A percentile compares a stretch with the other conserved stretches of the same genome.
Conservation (phyloP, 2,888 invertebrate species). For the Galerucella pusilla region DNA sequence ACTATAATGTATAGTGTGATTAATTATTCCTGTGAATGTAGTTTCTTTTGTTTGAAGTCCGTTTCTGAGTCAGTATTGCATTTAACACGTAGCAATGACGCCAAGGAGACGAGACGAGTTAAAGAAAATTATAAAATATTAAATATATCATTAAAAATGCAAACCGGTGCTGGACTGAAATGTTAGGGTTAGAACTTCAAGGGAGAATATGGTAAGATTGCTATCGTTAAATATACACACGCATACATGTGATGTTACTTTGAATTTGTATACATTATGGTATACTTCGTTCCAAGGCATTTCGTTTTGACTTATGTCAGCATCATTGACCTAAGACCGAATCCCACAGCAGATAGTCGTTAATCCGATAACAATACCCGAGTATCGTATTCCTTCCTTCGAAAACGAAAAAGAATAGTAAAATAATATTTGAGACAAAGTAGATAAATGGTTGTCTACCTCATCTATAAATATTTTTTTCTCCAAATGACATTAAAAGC, state of each 20-base stretch:
- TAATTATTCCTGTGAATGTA: neutral
- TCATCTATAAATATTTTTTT: no score
- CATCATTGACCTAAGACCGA: no score
- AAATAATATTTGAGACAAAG: no score
- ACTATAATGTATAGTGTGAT: no score
- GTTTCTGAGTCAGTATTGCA: neutral
- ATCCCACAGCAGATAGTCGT: no score
- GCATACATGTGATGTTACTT: neutral
- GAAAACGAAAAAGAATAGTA: no score
- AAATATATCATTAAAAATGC: conserved; percentile 15
- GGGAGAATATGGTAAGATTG: neutral
- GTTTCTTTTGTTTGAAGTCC: neutral
- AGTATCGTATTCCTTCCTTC: no score
- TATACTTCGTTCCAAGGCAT: no score
- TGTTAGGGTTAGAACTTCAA: neutral
- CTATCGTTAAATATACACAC: neutral
- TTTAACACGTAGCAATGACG: neutral
- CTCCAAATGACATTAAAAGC: no score
- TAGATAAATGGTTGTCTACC: no score
- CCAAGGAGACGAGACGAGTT: neutral
- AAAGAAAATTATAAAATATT: conserved; percentile 17
- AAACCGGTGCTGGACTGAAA: neutral
- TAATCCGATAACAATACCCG: no score
- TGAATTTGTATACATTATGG: neutral
- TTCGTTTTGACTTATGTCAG: no score